Conservation (phyloP, 2,113 vertebrate genomes). For the Todiramphus saurophagus region DNA sequence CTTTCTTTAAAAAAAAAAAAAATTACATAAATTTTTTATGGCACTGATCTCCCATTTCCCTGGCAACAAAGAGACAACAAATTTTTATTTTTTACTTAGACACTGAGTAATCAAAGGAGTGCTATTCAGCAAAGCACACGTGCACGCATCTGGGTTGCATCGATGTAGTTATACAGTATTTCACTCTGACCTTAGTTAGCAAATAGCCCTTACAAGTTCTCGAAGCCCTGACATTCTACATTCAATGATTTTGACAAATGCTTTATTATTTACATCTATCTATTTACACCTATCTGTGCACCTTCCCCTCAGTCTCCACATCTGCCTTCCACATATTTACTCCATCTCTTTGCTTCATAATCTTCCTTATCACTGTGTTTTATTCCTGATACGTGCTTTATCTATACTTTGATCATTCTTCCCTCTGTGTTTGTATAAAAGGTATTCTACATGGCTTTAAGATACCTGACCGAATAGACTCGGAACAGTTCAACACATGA, state of each 20-base stretch:
- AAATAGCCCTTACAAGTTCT: constrained; percentile 49
- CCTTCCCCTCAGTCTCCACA: constrained; percentile 1
- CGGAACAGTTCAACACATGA: not conserved
- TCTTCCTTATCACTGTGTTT: not conserved
- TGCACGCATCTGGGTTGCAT: not conserved
- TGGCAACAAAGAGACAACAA: constrained; percentile 29
- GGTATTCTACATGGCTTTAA: not conserved
- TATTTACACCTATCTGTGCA: constrained; percentile 29
- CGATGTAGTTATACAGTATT: not conserved
- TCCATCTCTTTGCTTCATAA: constrained; percentile 38
- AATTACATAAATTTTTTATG: constrained; percentile 11
- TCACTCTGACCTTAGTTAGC: not conserved
- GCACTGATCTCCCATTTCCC: constrained; percentile 30
- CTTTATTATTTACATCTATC: constrained; percentile 36
- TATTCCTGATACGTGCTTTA: not conserved
- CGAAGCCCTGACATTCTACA: constrained; percentile 6
- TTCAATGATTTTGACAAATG: constrained; percentile 46
- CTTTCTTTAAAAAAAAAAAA: not conserved
- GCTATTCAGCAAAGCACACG: not conserved
- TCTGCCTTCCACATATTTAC: constrained; percentile 17
- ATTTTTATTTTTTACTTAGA: constrained; percentile 8
- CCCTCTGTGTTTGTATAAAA: not conserved
- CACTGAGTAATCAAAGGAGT: not conserved
- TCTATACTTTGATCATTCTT: not conserved
- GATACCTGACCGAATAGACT: not conserved